Percentiles rank a stretch among this genome's conserved stretches.
Conservation (phyloP, 2,888 invertebrate genomes). For the Hirudinaria manillensis region DNA sequence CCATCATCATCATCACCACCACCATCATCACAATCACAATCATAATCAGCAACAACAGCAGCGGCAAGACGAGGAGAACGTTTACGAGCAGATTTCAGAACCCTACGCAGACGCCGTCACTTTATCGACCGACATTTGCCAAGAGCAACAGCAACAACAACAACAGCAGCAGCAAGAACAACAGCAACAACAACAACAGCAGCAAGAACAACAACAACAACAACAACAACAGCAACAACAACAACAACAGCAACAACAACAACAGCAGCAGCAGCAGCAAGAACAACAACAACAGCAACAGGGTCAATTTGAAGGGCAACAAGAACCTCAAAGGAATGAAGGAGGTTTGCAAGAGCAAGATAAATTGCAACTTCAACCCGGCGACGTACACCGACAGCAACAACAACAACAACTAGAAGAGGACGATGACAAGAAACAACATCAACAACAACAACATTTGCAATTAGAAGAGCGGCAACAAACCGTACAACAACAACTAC, state of each 20-base stretch:
- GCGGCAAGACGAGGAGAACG: background rate
- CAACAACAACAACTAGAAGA: background rate
- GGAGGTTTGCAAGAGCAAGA: background rate
- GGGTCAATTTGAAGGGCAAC: background rate
- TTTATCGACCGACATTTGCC: background rate
- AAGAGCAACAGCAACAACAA: conserved; percentile 2
- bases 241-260: background rate
- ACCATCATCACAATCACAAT: conserved; percentile 22
- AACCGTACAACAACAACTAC: background rate
- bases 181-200: background rate
- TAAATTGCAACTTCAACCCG: background rate
- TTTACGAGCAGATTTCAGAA: background rate
- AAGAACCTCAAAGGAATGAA: background rate
- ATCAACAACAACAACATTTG: background rate
- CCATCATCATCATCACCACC: conserved; percentile 17
- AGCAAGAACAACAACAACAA: background rate
- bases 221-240: background rate
- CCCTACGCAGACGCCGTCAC: no score
- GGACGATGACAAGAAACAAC: background rate
- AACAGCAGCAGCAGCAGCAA: conserved; percentile 13
- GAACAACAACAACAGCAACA: background rate
- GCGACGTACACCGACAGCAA: background rate
- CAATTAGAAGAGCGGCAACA: background rate
- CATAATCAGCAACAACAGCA: background rate
- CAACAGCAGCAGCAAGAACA: conserved; percentile 8